phyloP scores from a whole-genome alignment of 2,113 vertebrate species.

The Onychostoma macrolepis region DNA sequence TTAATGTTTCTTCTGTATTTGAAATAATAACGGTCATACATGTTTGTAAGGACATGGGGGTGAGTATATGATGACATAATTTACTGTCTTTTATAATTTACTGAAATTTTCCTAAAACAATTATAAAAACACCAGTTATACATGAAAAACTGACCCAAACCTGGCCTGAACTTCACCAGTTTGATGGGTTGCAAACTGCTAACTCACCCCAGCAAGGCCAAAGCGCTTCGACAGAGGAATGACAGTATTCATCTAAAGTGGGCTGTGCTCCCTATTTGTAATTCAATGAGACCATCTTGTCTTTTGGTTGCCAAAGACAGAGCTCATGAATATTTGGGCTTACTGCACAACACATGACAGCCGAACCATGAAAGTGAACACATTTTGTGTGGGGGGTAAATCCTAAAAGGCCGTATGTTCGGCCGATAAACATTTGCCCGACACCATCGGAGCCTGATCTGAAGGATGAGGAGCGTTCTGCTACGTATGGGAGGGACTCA shows the following conservation, averaged over 20 bases:
- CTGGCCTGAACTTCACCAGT: not conserved
- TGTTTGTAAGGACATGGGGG: not conserved
- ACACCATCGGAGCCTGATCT: slow-evolving; percentile 8
- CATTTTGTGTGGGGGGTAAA: slow-evolving; percentile 26
- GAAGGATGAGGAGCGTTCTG: not conserved
- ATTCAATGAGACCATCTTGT: slow-evolving; percentile 29
- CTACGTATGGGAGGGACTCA: not conserved
- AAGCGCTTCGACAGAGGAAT: slow-evolving; percentile 8
- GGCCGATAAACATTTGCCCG: slow-evolving; percentile 10
- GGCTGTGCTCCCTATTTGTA: slow-evolving; percentile 23
- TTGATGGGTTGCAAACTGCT: not conserved
- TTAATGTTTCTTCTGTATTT: too few relatives aligned
- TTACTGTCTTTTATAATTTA: too few relatives aligned
- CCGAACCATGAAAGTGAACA: slow-evolving; percentile 22
- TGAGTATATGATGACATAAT: not conserved
- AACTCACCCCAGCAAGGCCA: slow-evolving; percentile 18
- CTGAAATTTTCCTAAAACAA: too few relatives aligned
- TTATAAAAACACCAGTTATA: not conserved
- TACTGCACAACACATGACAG: not conserved
- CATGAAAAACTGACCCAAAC: slow-evolving; percentile 2
- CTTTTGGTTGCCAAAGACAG: slow-evolving; percentile 18
- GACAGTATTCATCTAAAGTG: slow-evolving; percentile 16
- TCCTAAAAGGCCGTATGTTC: slow-evolving; percentile 22
- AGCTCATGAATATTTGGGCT: slow-evolving; percentile 35
- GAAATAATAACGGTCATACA: not conserved